Conservation (phyloP, 2,113 vertebrate species). For the Leptobrachium ailaonicum region DNA sequence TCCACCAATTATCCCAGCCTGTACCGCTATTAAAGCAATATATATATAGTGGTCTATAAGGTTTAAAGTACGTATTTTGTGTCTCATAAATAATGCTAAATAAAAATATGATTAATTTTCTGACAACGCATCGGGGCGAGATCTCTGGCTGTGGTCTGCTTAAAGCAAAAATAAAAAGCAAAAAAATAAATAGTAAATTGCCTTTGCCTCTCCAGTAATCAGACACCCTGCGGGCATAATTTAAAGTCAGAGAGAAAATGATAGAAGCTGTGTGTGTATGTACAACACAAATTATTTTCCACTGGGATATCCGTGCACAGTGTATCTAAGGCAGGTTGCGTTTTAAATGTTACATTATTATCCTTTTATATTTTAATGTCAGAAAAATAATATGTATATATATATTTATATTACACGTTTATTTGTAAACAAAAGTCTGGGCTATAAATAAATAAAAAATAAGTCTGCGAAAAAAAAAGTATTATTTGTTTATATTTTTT, state of each 20-base stretch:
- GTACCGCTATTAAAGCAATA: neutral
- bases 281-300: constrained; percentile 11
- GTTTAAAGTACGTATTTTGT: neutral
- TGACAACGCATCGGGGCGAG: constrained; percentile 10
- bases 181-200: neutral
- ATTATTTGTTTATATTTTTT: no score
- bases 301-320: constrained; percentile 24
- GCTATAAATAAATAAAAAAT: no score
- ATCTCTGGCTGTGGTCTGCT: constrained; percentile 17
- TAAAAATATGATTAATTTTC: constrained; percentile 27
- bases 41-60: neutral
- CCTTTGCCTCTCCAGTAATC: constrained; percentile 10
- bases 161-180: neutral
- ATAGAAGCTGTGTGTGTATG: constrained; percentile 14
- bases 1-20: neutral
- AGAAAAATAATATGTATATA: no score
- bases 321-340: no score
- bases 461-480: no score
- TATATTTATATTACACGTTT: no score
- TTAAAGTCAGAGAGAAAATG: constrained; percentile 38
- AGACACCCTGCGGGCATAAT: constrained; percentile 31
- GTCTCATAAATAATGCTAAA: constrained; percentile 29
- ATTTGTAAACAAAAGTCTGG: no score
- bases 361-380: no score
- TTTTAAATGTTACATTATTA: no score